These are phyloP conservation scores for Tiliacea citrago DNA, from an alignment of 2,888 invertebrate species.

Conservation along the genomic window DNA sequence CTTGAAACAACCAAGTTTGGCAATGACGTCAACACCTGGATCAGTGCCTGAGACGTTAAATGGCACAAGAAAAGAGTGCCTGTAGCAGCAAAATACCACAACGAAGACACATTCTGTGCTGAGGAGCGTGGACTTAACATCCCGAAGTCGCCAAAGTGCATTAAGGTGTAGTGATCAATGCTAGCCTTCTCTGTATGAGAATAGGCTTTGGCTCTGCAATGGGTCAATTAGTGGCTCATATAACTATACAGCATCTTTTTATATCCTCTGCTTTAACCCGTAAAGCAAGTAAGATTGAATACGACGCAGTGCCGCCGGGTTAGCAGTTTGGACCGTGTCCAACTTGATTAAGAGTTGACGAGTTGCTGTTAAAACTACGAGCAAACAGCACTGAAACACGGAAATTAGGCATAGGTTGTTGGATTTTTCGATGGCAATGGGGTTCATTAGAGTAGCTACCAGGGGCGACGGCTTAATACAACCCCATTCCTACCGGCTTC, in stretches of 20 bases:
- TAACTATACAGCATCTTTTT: neutral
- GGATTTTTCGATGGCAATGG: neutral
- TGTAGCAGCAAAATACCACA: neutral
- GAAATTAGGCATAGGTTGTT: slow-evolving; percentile 1
- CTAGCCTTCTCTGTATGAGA: no score
- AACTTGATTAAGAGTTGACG: slow-evolving; percentile 23
- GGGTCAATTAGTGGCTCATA: neutral
- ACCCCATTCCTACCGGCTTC: no score
- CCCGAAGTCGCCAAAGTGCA: neutral
- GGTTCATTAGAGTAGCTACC: neutral
- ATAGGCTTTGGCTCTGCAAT: neutral
- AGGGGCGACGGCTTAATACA: no score
- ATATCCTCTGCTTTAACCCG: neutral
- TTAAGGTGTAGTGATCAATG: no score
- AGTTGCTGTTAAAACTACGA: slow-evolving; percentile 35
- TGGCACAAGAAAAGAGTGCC: neutral
- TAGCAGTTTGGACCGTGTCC: slow-evolving; percentile 40
- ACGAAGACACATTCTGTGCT: neutral
- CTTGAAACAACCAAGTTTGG: neutral
- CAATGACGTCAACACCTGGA: neutral
- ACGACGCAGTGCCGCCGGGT: slow-evolving; percentile 11
- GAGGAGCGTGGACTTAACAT: neutral
- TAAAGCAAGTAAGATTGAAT: slow-evolving; percentile 20
- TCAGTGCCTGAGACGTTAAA: neutral
- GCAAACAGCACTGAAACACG: neutral